Percentiles rank a stretch among this genome's conserved stretches.
Evolutionary conservation across 2,888 invertebrate genomes (phyloP).

Genomic region (Dascillus cervinus): DNA sequence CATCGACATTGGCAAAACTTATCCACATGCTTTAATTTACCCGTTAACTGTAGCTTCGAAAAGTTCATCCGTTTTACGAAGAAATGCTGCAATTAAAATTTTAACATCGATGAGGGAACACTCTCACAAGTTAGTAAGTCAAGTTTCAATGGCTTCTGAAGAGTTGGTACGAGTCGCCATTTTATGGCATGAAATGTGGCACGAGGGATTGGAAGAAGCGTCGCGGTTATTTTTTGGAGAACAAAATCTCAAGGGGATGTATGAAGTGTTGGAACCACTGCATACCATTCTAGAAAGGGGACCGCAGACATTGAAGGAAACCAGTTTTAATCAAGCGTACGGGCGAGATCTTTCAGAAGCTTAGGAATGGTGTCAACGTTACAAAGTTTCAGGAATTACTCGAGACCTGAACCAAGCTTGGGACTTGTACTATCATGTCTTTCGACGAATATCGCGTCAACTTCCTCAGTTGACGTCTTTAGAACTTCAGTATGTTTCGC

Average conservation of each 20-base stretch:
- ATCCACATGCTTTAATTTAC: slow-evolving; percentile 91
- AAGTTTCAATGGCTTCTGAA: slow-evolving; percentile 93
- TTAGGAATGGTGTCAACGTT: slow-evolving; percentile 91
- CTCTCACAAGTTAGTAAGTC: slow-evolving; percentile 83
- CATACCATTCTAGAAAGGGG: slow-evolving; percentile 92
- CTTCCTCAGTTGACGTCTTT: slow-evolving; percentile 84
- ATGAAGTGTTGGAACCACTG: slow-evolving; percentile 88
- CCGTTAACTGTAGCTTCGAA: slow-evolving; percentile 97
- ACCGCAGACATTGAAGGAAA: slow-evolving; percentile 93
- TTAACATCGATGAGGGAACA: slow-evolving; percentile 94
- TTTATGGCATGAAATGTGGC: slow-evolving; percentile 99
- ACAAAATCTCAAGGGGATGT: slow-evolving; percentile 92
- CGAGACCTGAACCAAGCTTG: slow-evolving; percentile 96
- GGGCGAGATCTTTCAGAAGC: slow-evolving; percentile 92
- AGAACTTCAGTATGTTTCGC: slow-evolving; percentile 93
- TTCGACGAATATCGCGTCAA: slow-evolving; percentile 92
- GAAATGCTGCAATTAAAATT: slow-evolving; percentile 90
- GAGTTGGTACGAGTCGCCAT: slow-evolving; percentile 97
- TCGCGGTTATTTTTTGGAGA: slow-evolving; percentile 92
- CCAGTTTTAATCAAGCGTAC: slow-evolving; percentile 94
- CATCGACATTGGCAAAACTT: slow-evolving; percentile 94
- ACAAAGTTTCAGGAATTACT: slow-evolving; percentile 71
- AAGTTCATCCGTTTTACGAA: slow-evolving; percentile 75
- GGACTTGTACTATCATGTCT: slow-evolving; percentile 99
- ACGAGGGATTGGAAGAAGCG: slow-evolving; percentile 94